Evolutionary conservation across 1,140 invertebrate genomes (phyloP).

Genomic region (Amyelois transitella): DNA sequence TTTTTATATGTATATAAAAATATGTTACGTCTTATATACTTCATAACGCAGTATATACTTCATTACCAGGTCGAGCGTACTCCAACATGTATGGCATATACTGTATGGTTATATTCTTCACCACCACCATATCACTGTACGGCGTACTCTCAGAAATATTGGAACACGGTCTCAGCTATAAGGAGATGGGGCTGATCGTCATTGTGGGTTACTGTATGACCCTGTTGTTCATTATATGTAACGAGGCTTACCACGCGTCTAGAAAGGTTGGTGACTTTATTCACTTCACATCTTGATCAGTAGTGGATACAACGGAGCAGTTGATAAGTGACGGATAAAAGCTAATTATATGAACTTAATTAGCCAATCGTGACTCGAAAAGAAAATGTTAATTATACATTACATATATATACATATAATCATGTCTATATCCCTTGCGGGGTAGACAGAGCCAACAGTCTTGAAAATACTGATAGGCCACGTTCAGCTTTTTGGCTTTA

Average conservation of each 20-base stretch:
- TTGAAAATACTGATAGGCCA: too few species aligned
- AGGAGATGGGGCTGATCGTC: slow-evolving; percentile 80
- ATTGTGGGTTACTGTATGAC: slow-evolving; percentile 81
- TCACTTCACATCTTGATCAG: background rate
- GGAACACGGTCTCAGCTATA: slow-evolving; percentile 80
- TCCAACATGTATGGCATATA: slow-evolving; percentile 83
- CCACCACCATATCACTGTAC: slow-evolving; percentile 80
- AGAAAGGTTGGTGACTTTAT: slow-evolving; percentile 60
- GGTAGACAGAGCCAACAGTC: too few species aligned
- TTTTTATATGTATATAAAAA: too few species aligned
- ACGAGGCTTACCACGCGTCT: slow-evolving; percentile 80
- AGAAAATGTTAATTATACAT: too few species aligned
- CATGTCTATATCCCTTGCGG: too few species aligned
- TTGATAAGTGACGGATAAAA: too few species aligned
- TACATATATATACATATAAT: too few species aligned
- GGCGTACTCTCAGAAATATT: slow-evolving; percentile 80
- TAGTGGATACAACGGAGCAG: background rate
- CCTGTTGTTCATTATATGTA: slow-evolving; percentile 80
- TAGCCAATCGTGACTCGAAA: too few species aligned
- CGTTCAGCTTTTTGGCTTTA: too few species aligned
- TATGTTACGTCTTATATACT: too few species aligned
- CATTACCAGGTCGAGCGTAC: slow-evolving; percentile 77
- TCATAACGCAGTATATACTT: too few species aligned
- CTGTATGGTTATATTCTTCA: slow-evolving; percentile 81
- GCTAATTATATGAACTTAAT: too few species aligned